Percentiles rank a stretch among this genome's conserved stretches.
phyloP scores from a whole-genome alignment of 2,113 vertebrate genomes.

The Mustelus asterias region DNA sequence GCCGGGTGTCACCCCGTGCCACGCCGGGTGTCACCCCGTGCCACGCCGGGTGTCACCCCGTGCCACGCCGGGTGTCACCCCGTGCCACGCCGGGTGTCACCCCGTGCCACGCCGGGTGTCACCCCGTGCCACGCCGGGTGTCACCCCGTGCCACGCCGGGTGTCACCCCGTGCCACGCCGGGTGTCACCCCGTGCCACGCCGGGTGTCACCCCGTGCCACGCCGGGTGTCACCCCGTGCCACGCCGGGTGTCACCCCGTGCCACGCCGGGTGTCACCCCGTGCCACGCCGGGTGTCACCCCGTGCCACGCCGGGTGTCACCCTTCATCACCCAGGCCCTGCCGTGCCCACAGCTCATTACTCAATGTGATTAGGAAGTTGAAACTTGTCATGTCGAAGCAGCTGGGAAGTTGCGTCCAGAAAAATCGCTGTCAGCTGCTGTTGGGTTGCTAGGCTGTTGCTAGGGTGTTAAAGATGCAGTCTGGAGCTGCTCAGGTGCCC shows the following conservation, averaged over 20 bases:
- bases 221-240: background rate
- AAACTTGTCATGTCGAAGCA: background rate
- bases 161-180: background rate
- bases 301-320: background rate
- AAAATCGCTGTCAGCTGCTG: background rate
- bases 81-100: background rate
- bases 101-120: no score
- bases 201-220: background rate
- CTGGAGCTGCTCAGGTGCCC: background rate
- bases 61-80: no score
- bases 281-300: background rate
- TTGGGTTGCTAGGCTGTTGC: background rate
- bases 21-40: no score
- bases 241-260: no score
- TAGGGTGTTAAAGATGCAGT: background rate
- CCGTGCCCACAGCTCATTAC: background rate
- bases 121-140: background rate
- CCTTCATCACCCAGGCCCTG: background rate
- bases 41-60: background rate
- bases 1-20: background rate
- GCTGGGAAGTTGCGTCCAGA: background rate
- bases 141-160: no score
- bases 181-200: no score
- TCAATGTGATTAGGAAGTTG: background rate
- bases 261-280: background rate